Percentiles rank a stretch among this genome's conserved stretches.
These are phyloP conservation scores for Apis mellifera DNA, from an alignment of 1,140 invertebrate genomes.

Conservation along the genomic window Amel_HAv3.1 CM009935.2:12508001-12508500, in stretches of 20 bases:
- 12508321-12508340: conserved; percentile 49
- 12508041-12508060: too few species aligned
- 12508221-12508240: conserved; percentile 28
- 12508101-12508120: too few species aligned
- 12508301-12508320: conserved; percentile 54
- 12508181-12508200: too few species aligned
- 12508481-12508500: conserved; percentile 30
- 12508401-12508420: not conserved
- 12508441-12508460: conserved; percentile 10
- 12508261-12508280: not conserved
- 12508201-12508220: not conserved
- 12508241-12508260: not conserved
- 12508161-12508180: too few species aligned
- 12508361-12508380: not conserved
- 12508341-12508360: not conserved
- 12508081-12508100: too few species aligned
- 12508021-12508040: too few species aligned
- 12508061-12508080: too few species aligned
- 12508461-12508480: conserved; percentile 18
- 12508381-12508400: not conserved
- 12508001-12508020: too few species aligned
- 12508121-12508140: too few species aligned
- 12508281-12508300: conserved; percentile 47
- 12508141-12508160: too few species aligned
- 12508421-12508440: not conserved